A percentile compares a stretch with the other conserved stretches of the same genome.
Conservation (phyloP, 2,888 invertebrate genomes). For the Drosophila acutilabella region DNA sequence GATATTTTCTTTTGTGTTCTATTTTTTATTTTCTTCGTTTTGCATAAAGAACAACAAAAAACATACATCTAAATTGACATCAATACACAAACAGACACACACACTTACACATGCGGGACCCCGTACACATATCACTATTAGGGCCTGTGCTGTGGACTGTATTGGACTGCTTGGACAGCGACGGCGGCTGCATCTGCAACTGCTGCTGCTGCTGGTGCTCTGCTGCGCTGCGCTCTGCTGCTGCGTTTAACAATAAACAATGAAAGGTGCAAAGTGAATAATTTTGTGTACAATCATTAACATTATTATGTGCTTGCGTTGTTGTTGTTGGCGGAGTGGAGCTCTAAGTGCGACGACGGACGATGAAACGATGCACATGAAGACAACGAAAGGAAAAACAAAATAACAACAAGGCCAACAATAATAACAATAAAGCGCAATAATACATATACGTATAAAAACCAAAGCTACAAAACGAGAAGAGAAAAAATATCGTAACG, state of each 20-base stretch:
- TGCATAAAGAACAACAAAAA: constrained; percentile 6
- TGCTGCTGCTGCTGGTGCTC: constrained; percentile 18
- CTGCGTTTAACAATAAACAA: constrained; percentile 41
- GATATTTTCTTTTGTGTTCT: constrained; percentile 16
- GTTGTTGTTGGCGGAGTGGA: constrained; percentile 37
- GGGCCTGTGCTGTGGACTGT: constrained; percentile 23
- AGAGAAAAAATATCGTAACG: constrained; percentile 47
- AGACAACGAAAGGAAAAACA: constrained; percentile 69
- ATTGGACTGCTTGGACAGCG: constrained; percentile 17
- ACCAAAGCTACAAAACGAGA: constrained; percentile 28
- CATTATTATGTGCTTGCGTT: constrained; percentile 43
- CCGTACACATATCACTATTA: constrained; percentile 14
- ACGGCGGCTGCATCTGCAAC: constrained; percentile 4
- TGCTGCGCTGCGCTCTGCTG: neutral
- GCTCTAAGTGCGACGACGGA: constrained; percentile 48
- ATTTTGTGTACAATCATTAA: constrained; percentile 58
- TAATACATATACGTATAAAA: constrained; percentile 30
- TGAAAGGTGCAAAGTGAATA: constrained; percentile 65
- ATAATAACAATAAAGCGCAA: constrained; percentile 25
- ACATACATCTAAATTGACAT: constrained; percentile 19
- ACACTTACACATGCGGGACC: constrained; percentile 15
- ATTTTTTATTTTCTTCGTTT: constrained; percentile 24
- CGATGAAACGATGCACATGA: constrained; percentile 52
- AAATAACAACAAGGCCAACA: constrained; percentile 38
- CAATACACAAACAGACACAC: constrained; percentile 12